Evolutionary conservation across 2,888 invertebrate genomes (phyloP).

Genomic region (Cheilosia grossa): DNA sequence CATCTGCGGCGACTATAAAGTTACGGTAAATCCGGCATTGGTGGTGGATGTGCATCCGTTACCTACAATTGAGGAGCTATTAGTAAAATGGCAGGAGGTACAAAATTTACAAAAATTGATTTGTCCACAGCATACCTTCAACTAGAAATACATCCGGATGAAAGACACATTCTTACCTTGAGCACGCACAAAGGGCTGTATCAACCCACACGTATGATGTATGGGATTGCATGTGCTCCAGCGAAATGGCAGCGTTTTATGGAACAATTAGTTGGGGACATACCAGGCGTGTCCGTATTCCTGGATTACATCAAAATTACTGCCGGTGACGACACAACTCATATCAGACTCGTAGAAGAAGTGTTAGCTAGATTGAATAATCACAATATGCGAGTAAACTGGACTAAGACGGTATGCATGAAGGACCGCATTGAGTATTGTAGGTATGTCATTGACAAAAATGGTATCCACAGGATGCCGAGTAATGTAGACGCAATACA

Average conservation of each 20-base stretch:
- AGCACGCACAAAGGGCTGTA: slow-evolving; percentile 80
- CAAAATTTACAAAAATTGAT: slow-evolving; percentile 77
- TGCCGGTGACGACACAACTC: slow-evolving; percentile 74
- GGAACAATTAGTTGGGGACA: slow-evolving; percentile 76
- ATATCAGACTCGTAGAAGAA: slow-evolving; percentile 75
- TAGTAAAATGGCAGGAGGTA: slow-evolving; percentile 75
- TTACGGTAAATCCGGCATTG: slow-evolving; percentile 76
- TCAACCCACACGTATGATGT: slow-evolving; percentile 78
- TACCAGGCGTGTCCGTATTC: slow-evolving; percentile 77
- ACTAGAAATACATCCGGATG: slow-evolving; percentile 78
- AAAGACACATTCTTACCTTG: slow-evolving; percentile 78
- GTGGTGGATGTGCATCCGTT: slow-evolving; percentile 77
- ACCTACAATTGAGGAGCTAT: slow-evolving; percentile 76
- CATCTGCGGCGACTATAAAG: slow-evolving; percentile 76
- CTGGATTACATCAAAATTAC: slow-evolving; percentile 77
- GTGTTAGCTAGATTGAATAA: slow-evolving; percentile 75
- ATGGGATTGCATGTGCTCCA: slow-evolving; percentile 79
- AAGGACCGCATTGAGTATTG: slow-evolving; percentile 76
- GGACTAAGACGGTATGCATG: slow-evolving; percentile 77
- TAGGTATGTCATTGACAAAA: slow-evolving; percentile 77
- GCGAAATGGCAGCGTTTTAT: slow-evolving; percentile 79
- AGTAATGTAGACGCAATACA: slow-evolving; percentile 78
- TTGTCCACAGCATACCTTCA: slow-evolving; percentile 79
- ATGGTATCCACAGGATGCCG: slow-evolving; percentile 78
- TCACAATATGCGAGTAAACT: slow-evolving; percentile 76